These are phyloP conservation scores for Antechinus flavipes DNA, from an alignment of 2,113 vertebrate genomes.

Conservation along the genomic window DNA sequence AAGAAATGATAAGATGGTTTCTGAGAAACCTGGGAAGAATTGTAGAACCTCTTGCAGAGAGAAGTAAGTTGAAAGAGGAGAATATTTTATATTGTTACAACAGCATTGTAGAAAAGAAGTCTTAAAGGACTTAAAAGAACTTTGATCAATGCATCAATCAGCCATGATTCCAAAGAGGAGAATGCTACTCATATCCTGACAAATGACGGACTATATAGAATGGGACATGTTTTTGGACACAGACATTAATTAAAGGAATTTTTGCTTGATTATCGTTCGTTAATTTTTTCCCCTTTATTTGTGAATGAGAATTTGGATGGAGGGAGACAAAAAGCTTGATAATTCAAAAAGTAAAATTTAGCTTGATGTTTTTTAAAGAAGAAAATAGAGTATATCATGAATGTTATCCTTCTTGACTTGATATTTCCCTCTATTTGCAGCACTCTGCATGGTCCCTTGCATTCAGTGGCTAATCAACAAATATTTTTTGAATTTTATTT, in stretches of 20 bases:
- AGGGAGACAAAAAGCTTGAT: background rate
- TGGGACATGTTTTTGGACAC: background rate
- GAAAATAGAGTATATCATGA: background rate
- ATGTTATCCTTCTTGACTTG: background rate
- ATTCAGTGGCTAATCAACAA: background rate
- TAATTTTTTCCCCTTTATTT: background rate
- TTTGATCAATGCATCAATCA: background rate
- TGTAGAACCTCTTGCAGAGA: background rate
- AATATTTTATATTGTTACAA: background rate
- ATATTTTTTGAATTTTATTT: conserved; percentile 22
- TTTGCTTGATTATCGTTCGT: background rate
- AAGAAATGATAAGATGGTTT: background rate
- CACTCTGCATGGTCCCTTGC: background rate
- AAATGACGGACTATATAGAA: background rate
- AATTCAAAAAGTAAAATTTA: background rate
- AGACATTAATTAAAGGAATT: background rate
- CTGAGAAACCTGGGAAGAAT: background rate
- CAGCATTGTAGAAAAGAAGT: background rate
- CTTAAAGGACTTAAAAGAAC: background rate
- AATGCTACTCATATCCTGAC: background rate
- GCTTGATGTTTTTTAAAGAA: background rate
- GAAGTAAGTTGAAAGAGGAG: background rate
- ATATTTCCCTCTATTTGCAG: background rate
- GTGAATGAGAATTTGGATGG: background rate
- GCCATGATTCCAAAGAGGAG: background rate